These are phyloP conservation scores for Cryptophagus acutangulus DNA, from an alignment of 2,888 invertebrate species.

Conservation along the genomic window DNA sequence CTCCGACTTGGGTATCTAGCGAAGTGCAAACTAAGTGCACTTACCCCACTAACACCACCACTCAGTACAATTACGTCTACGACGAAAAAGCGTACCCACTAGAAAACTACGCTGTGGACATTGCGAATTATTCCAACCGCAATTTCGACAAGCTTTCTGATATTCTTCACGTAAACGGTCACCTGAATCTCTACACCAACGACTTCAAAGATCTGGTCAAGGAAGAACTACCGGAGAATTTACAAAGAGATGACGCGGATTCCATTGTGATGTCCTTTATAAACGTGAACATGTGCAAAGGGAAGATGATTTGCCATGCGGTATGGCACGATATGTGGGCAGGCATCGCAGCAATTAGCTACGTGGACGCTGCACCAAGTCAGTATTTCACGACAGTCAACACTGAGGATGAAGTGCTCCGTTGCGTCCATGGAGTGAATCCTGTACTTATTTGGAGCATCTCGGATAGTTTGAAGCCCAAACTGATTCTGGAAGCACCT, in stretches of 20 bases:
- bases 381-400: conserved; percentile 35
- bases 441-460: conserved; percentile 73
- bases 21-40: conserved; percentile 64
- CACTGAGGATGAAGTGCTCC: conserved; percentile 14
- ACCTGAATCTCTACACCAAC: conserved; percentile 58
- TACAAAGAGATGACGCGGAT: too few relatives aligned
- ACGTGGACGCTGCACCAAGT: conserved; percentile 55
- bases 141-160: conserved; percentile 32
- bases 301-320: conserved; percentile 61
- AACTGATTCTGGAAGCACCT: conserved; percentile 63
- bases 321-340: conserved; percentile 69
- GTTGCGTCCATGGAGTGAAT: conserved; percentile 59
- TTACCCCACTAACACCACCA: conserved; percentile 65
- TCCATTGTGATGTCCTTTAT: conserved; percentile 56
- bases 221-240: too few relatives aligned
- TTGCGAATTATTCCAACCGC: conserved; percentile 21
- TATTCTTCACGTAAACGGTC: conserved; percentile 36
- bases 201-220: conserved; percentile 59
- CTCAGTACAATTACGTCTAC: conserved; percentile 57
- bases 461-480: conserved; percentile 63
- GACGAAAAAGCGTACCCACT: conserved; percentile 21
- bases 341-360: conserved; percentile 64
- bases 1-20: conserved; percentile 46
- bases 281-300: conserved; percentile 58
- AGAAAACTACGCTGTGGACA: conserved; percentile 17